Evolutionary conservation across 2,113 vertebrate genomes (phyloP).

Genomic region (Hirundichthys speculiger): DNA sequence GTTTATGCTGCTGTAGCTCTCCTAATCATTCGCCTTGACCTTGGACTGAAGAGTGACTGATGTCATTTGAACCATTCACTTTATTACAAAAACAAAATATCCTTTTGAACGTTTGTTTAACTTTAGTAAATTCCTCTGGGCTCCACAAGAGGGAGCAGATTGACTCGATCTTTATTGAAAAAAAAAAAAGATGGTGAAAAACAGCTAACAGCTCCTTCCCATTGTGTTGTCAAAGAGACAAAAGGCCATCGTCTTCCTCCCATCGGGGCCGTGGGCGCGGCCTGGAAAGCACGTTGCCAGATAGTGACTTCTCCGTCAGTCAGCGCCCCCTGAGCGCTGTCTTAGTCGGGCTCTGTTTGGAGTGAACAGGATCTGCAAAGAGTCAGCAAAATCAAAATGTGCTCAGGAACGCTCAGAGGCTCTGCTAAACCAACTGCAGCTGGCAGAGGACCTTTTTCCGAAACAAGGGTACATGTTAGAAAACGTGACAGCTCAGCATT

Average conservation of each 20-base stretch:
- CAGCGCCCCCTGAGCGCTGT: slow-evolving; percentile 24
- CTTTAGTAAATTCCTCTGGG: slow-evolving; percentile 40
- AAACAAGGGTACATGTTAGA: slow-evolving; percentile 34
- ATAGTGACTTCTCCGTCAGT: slow-evolving; percentile 49
- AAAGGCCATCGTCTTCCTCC: slow-evolving; percentile 48
- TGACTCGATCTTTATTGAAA: slow-evolving; percentile 52
- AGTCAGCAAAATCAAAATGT: slow-evolving; percentile 77
- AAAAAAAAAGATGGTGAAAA: slow-evolving; percentile 49
- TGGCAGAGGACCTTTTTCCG: slow-evolving; percentile 56
- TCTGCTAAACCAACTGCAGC: slow-evolving; percentile 72
- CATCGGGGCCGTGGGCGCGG: slow-evolving; percentile 12
- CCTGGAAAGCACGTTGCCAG: slow-evolving; percentile 28
- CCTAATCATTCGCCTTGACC: slow-evolving; percentile 49
- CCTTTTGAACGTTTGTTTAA: slow-evolving; percentile 30
- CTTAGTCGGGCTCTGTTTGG: slow-evolving; percentile 48
- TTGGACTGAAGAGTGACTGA: slow-evolving; percentile 24
- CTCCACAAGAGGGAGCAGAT: slow-evolving; percentile 34
- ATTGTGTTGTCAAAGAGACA: slow-evolving; percentile 32
- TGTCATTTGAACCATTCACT: slow-evolving; percentile 31
- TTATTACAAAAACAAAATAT: slow-evolving; percentile 60
- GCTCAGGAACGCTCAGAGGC: slow-evolving; percentile 58
- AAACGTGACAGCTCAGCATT: slow-evolving; percentile 56
- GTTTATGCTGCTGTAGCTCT: slow-evolving; percentile 36
- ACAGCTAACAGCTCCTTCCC: slow-evolving; percentile 41
- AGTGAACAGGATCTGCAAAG: slow-evolving; percentile 59